Percentiles rank a stretch among this genome's conserved stretches.
phyloP scores from a whole-genome alignment of 2,888 invertebrate genomes.

The Himalopsyche anomala region DNA sequence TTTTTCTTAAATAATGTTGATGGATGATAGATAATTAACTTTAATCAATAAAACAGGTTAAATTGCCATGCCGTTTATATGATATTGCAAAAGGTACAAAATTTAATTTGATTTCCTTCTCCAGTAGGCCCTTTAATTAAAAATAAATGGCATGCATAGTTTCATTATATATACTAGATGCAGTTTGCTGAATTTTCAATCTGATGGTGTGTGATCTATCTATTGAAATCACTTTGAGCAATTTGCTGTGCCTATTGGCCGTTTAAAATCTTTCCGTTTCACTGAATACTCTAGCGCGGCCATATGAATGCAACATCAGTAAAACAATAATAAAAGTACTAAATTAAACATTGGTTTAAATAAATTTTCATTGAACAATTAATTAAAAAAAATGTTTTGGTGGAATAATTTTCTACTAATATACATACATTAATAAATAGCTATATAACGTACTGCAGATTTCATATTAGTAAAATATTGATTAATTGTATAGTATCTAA shows the following conservation, averaged over 20 bases:
- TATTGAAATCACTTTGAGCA: conserved; percentile 55
- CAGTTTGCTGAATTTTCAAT: conserved; percentile 30
- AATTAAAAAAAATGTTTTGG: too few species aligned
- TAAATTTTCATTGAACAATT: too few species aligned
- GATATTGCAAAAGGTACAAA: background rate
- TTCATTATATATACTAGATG: background rate
- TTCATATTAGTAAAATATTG: too few species aligned
- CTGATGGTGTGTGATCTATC: conserved; percentile 46
- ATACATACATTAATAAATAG: too few species aligned
- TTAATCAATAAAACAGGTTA: background rate
- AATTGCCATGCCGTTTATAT: background rate
- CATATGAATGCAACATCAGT: background rate
- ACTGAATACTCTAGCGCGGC: background rate
- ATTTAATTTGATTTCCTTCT: background rate
- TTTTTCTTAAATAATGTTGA: too few species aligned
- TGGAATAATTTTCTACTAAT: too few species aligned
- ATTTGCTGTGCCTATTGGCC: conserved; percentile 40
- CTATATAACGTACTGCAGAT: too few species aligned
- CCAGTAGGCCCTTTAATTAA: background rate
- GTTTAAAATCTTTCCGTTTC: conserved; percentile 46
- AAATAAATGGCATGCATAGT: background rate
- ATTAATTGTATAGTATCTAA: too few species aligned
- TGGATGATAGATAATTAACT: too few species aligned
- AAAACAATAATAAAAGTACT: background rate
- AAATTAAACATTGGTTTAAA: too few species aligned